Percentiles rank a stretch among this genome's conserved stretches.
Evolutionary conservation across 2,113 vertebrate genomes (phyloP).

Genomic region (Lamprotornis superbus): DNA sequence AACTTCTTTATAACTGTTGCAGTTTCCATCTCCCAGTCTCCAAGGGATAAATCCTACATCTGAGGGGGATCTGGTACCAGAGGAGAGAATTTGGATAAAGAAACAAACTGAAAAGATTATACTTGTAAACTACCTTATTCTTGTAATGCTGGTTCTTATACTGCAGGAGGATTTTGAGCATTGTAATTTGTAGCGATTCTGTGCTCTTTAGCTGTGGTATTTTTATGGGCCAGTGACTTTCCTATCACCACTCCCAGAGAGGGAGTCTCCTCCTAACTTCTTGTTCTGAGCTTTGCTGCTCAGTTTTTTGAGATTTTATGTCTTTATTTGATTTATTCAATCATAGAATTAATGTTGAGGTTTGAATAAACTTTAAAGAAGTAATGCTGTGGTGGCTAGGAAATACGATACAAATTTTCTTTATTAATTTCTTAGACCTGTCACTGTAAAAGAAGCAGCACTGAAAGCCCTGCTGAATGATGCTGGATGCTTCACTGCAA

Average conservation of each 20-base stretch:
- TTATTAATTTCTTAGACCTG: background rate
- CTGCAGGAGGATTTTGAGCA: background rate
- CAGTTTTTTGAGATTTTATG: background rate
- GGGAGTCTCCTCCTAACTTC: background rate
- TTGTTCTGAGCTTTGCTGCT: background rate
- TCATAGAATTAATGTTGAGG: background rate
- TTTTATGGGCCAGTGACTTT: background rate
- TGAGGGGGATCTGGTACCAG: background rate
- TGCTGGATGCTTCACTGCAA: background rate
- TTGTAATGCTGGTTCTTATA: background rate
- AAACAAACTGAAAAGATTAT: background rate
- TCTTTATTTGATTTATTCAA: background rate
- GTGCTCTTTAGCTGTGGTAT: background rate
- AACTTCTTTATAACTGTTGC: background rate
- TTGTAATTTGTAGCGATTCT: background rate
- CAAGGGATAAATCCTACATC: background rate
- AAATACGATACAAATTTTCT: background rate
- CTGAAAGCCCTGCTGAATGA: background rate
- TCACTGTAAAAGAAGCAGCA: background rate
- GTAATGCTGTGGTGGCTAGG: background rate
- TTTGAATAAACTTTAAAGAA: background rate
- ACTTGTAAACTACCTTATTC: background rate
- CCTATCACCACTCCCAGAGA: background rate
- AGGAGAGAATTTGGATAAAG: background rate
- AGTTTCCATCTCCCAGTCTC: background rate